Evolutionary conservation across 30 jellyfish, hydroid and myxozoan genomes (phyloP), one percentile per base, ranked within the genome.

Genomic region (Aurelia sp.): DNA sequence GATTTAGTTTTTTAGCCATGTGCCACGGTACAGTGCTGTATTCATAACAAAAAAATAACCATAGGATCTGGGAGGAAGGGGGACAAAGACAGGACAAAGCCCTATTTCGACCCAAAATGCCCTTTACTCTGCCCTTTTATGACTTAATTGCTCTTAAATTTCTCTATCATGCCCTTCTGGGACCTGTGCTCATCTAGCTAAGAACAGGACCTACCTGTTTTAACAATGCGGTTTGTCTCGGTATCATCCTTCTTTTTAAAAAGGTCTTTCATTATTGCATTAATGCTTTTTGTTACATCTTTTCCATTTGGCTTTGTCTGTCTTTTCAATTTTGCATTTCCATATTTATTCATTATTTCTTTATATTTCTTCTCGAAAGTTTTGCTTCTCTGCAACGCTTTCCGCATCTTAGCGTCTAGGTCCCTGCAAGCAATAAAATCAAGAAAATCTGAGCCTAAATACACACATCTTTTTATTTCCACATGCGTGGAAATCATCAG

Each of bases 361-460:
- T 58, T 74, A 58, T 82, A 82, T n/a, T 69, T 55, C 63, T 69
- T 63, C 50, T 82, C 92, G 40, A 68, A 59, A 5, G 33, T 65
- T 57, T 53, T 60, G 68, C 92, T 70, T 20, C 30, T 52, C 41
- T 82, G 40, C 41, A 76, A 48, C 13, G 89, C 67, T 17, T 24
- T 50, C 53, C 59, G 44, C 86, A 88, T 82, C 40, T 88, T 88
- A 15, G 27, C 73, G 30, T 88, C 85, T 31, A 87, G 65, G 59
- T 24, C 38, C 15, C 96, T 87, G 60, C 19, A 66, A 44, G 8
- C 66, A 62, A 17, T 31, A 7, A 73, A 3, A 22, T 27, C 51
- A 50, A 73, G 21, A 10, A 38, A 35, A n/a, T 73, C 17, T 17
- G 10, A 35, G 8, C 7, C 6, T 8, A 20, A 0, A 19, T 21